Base-by-base conservation (phyloP, 2,797 vertebrate genomes). In the Takifugu ocellatus region DNA sequence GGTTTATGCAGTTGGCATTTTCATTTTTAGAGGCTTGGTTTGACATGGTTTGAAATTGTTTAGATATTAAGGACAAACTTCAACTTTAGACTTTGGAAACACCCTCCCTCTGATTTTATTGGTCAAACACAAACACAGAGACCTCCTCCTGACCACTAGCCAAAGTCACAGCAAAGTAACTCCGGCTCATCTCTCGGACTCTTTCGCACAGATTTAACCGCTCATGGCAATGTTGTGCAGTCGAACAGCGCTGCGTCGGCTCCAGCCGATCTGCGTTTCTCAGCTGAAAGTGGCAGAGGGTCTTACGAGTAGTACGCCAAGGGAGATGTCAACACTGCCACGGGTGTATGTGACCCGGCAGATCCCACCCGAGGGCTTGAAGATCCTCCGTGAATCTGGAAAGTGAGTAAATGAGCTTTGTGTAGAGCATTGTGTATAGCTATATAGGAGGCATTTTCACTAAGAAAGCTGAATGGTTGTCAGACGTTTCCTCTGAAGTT, bases 311-410 rank as follows among this genome's bases (percentile, higher is more conserved):
- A 70, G 42, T 17, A 42, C 75, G 50, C 82, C 80, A 58, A 84
- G 87, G 39, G 75, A 81, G 42, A 88, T 88, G 86, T 89, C 89
- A 12, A 85, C 79, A 1, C 61, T 92, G 55, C 84, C 84, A 1
- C 83, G 85, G 21, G 85, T 93, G 14, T 94, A 91, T 31, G 76
- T 94, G 57, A 92, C 91, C 36, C 88, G 92, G 14, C 87, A 89
- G 71, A 87, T 94, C 51, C 92, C 92, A 16, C 90, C 89, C 0
- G 90, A 90, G 10, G 92, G 92, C n/a, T 61, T 93, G 62, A 88
- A 75, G 70, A 87, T 90, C 58, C 89, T 94, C 9, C 78, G 61
- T 16, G 85, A 92, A 66, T 93, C 91, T 44, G 88, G 88, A 79
- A 84, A 90, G 93, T 93, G 57, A 91, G 92, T 91, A 24, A 49